These are phyloP conservation scores for Xestia rhomboidea DNA, from an alignment of 2,888 invertebrate species.

Conservation along the genomic window DNA sequence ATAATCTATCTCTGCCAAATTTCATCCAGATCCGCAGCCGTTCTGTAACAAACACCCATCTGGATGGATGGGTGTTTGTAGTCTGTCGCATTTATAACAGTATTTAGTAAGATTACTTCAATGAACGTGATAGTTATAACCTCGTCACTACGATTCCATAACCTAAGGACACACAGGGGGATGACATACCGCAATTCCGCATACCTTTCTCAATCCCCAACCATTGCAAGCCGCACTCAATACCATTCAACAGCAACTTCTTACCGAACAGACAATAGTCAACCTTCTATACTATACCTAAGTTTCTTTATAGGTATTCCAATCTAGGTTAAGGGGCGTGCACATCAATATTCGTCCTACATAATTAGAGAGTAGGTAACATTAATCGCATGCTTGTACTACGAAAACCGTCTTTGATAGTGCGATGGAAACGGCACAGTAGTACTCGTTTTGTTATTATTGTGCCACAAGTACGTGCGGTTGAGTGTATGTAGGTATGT, in stretches of 20 bases:
- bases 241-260: slow-evolving; percentile 7
- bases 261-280: slow-evolving; percentile 12
- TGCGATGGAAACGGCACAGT: background rate
- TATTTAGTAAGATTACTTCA: background rate
- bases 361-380: slow-evolving; percentile 61
- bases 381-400: background rate
- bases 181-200: slow-evolving; percentile 5
- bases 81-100: no score
- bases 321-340: slow-evolving; percentile 57
- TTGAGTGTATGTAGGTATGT: slow-evolving; percentile 11
- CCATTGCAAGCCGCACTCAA: background rate
- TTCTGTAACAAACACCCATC: no score
- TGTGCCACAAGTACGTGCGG: background rate
- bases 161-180: slow-evolving; percentile 3
- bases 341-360: slow-evolving; percentile 64
- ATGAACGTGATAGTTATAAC: background rate
- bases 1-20: no score
- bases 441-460: no score
- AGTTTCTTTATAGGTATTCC: slow-evolving; percentile 7
- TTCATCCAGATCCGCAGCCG: no score
- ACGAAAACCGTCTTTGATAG: slow-evolving; percentile 4
- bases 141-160: background rate
- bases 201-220: slow-evolving; percentile 20
- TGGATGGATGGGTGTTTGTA: no score
- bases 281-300: slow-evolving; percentile 13